These are phyloP conservation scores for Odontomachus brunneus DNA, from an alignment of 1,140 invertebrate species.

Conservation along the genomic window DNA sequence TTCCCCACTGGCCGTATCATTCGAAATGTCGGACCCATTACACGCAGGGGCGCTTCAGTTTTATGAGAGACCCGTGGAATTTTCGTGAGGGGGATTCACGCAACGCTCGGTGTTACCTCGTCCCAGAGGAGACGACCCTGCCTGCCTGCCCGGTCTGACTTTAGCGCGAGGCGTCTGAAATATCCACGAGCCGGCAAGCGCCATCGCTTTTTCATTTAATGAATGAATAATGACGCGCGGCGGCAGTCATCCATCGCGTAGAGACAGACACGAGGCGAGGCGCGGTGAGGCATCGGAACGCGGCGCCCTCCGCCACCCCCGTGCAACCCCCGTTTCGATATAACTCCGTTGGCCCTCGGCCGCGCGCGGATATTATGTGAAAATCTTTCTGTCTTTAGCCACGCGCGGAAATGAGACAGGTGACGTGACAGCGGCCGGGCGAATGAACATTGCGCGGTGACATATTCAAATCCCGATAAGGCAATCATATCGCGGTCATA, in stretches of 20 bases:
- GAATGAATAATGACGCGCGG: constrained; percentile 70
- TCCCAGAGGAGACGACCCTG: constrained; percentile 63
- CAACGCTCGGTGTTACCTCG: constrained; percentile 60
- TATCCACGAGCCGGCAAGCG: constrained; percentile 69
- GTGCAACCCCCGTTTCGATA: constrained; percentile 40
- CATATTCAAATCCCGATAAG: constrained; percentile 49
- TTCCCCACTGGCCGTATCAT: constrained; percentile 61
- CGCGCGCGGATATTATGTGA: constrained; percentile 23
- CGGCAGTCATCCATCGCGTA: constrained; percentile 62
- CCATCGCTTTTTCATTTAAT: constrained; percentile 70
- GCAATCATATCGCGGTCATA: constrained; percentile 30
- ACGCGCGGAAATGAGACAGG: constrained; percentile 43
- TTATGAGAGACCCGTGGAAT: constrained; percentile 66
- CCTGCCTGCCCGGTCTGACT: constrained; percentile 42
- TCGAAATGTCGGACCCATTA: constrained; percentile 59
- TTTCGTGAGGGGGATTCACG: constrained; percentile 63
- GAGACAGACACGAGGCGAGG: constrained; percentile 50
- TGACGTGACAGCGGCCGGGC: constrained; percentile 35
- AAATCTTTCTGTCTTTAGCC: constrained; percentile 43
- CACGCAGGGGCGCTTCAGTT: constrained; percentile 69
- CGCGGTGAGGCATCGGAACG: constrained; percentile 7
- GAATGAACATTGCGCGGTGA: constrained; percentile 31
- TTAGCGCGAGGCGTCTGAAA: constrained; percentile 68
- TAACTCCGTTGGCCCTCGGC: not conserved
- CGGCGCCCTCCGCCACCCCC: constrained; percentile 13